These are phyloP conservation scores for Gavialis gangeticus DNA, from an alignment of 2,113 vertebrate genomes.

Conservation along the genomic window DNA sequence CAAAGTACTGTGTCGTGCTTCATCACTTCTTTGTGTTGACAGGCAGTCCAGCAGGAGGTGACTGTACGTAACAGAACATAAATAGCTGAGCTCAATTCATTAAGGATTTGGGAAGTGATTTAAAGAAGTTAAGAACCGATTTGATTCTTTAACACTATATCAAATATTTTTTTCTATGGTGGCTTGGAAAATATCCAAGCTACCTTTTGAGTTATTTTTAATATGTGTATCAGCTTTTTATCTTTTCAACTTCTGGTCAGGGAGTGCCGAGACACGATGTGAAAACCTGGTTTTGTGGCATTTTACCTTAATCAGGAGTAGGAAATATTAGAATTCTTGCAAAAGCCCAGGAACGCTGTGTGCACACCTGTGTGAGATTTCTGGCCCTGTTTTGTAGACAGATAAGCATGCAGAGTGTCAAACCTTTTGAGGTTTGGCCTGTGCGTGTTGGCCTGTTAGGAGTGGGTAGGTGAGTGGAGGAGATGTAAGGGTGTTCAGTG, in stretches of 20 bases:
- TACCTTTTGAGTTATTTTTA: neutral
- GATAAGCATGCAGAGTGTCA: neutral
- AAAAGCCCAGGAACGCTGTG: neutral
- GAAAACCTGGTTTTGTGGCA: neutral
- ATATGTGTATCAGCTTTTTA: neutral
- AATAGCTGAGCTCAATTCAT: neutral
- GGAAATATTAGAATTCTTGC: neutral
- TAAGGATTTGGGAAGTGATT: neutral
- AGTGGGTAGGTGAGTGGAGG: neutral
- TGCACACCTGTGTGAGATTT: neutral
- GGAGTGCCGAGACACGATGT: neutral
- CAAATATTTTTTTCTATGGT: neutral
- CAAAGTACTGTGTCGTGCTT: neutral
- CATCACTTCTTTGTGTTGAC: accelerated
- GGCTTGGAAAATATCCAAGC: neutral
- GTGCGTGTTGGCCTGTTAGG: neutral
- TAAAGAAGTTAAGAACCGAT: neutral
- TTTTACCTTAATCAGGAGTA: neutral
- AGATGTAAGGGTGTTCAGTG: neutral
- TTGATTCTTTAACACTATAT: neutral
- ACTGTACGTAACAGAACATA: accelerated
- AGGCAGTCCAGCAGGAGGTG: neutral
- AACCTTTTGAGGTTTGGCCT: neutral
- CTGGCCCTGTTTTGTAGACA: neutral
- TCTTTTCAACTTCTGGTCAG: neutral